Percentiles rank a stretch among this genome's conserved stretches.
Evolutionary conservation across 2,113 vertebrate genomes (phyloP).

Genomic region (Rhinopomastus cyanomelas): DNA sequence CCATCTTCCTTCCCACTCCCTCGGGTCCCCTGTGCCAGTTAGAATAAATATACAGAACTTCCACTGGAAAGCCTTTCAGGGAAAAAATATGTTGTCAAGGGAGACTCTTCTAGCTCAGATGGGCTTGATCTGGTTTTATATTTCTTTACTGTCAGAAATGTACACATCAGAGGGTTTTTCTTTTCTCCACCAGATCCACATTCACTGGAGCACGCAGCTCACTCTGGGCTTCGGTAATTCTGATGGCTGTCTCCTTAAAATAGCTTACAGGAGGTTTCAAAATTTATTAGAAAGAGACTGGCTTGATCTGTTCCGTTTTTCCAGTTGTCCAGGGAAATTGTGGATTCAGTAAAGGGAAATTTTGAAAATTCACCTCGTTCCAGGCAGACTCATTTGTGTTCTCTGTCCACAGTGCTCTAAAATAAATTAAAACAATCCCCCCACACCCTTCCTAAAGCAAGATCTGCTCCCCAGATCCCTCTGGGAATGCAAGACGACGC

Average conservation of each 20-base stretch:
- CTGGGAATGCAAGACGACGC: neutral
- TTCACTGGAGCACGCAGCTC: neutral
- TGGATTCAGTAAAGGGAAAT: neutral
- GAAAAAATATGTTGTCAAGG: conserved; percentile 46
- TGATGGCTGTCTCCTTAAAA: conserved; percentile 8
- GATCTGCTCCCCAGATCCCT: neutral
- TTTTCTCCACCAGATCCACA: neutral
- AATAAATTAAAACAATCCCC: neutral
- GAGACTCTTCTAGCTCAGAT: conserved; percentile 48
- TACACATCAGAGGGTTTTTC: neutral
- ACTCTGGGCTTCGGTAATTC: conserved; percentile 29
- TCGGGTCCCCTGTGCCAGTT: conserved; percentile 13
- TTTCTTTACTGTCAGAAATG: conserved; percentile 21
- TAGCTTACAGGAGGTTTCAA: conserved; percentile 9
- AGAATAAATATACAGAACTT: conserved; percentile 51
- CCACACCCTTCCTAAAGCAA: neutral
- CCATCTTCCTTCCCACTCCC: conserved; percentile 30
- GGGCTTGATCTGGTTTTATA: conserved; percentile 26
- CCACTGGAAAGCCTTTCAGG: conserved; percentile 24
- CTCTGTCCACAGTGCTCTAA: neutral
- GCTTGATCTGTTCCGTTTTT: neutral
- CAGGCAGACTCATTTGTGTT: conserved; percentile 15
- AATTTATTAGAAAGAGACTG: neutral
- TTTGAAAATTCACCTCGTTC: neutral
- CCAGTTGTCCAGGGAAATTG: neutral